Base-by-base conservation (phyloP, 2,888 invertebrate species). In the Platynereis dumerilii region DNA sequence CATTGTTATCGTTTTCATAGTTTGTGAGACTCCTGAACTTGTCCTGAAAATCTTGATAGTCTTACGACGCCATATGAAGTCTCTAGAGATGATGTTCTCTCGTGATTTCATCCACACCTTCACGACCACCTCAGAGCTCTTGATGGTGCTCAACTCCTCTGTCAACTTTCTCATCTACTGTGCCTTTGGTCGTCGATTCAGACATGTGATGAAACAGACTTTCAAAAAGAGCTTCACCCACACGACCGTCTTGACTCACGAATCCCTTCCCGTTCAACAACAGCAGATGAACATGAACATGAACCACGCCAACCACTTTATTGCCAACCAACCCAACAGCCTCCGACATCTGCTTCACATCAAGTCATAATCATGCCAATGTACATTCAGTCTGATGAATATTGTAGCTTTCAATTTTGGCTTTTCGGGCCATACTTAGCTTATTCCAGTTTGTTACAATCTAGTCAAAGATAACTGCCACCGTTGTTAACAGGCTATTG, bases 101-200 rank as follows among this genome's bases (percentile, higher is more conserved):
- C 29, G 39, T 26, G 54, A 34, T 28, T 54, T 61, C 26, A 48
- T 48, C 7, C 48, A 48, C 48, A 20, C n/a, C n/a, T 48, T 22
- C 7, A 54, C 61, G 17, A 61, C 65, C 2, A 57, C 56, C 20
- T 44, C 26, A 2, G 67, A 67, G 53, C 53, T 67, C 26, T 55
- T 67, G 29, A 65, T 68, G 56, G 65, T 69, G 22, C n/a, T 69
- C 53, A 72, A 72, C 60, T 69, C 68, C 7, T 67, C 69, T 15
- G 53, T 71, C 58, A 72, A 72, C 61, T 72, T 72, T 58, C 39
- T 71, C 61, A 67, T 72, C 64, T 72, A 72, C 56, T 58, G 66
- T 48, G 56, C 59, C 24, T 72, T 72, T 42, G 72, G 72, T 2
- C 58, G 62, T 22, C 52, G 72, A 12, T 72, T 72, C 58, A 54